A percentile compares a stretch with the other conserved stretches of the same genome.
Conservation (phyloP, 2,888 invertebrate genomes). For the Cataglyphis albicans region DNA sequence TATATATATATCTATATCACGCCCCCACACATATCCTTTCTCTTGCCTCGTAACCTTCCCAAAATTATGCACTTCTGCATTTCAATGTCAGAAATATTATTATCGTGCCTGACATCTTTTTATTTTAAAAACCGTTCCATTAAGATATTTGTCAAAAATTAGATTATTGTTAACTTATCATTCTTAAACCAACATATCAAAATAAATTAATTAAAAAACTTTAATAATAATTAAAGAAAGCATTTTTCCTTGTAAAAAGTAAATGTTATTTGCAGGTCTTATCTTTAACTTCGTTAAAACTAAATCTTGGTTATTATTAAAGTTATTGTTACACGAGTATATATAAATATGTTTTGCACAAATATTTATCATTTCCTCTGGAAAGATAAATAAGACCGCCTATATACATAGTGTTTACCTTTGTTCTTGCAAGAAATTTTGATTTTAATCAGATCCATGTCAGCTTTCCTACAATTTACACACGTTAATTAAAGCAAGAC, state of each 20-base stretch:
- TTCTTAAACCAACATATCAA: background rate
- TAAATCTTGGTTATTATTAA: background rate
- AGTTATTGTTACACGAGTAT: background rate
- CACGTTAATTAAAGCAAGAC: slow-evolving; percentile 25
- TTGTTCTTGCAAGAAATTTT: slow-evolving; percentile 23
- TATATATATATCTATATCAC: background rate
- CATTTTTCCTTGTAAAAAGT: background rate
- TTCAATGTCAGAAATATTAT: slow-evolving; percentile 70
- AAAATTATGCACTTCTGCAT: background rate
- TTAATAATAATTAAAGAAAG: background rate
- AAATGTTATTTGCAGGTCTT: background rate
- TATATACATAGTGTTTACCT: background rate
- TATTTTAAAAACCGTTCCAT: background rate
- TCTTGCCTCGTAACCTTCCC: background rate
- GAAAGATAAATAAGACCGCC: background rate
- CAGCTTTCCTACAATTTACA: background rate
- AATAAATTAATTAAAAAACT: background rate
- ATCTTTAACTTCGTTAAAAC: background rate
- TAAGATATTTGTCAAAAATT: slow-evolving; percentile 2
- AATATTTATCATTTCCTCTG: slow-evolving; percentile 1
- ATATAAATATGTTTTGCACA: background rate
- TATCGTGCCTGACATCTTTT: slow-evolving; percentile 70
- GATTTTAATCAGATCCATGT: slow-evolving; percentile 25
- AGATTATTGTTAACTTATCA: background rate
- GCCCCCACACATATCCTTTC: background rate